Base-by-base conservation (phyloP, 2,113 vertebrate species). In the Ophiodon elongatus region DNA sequence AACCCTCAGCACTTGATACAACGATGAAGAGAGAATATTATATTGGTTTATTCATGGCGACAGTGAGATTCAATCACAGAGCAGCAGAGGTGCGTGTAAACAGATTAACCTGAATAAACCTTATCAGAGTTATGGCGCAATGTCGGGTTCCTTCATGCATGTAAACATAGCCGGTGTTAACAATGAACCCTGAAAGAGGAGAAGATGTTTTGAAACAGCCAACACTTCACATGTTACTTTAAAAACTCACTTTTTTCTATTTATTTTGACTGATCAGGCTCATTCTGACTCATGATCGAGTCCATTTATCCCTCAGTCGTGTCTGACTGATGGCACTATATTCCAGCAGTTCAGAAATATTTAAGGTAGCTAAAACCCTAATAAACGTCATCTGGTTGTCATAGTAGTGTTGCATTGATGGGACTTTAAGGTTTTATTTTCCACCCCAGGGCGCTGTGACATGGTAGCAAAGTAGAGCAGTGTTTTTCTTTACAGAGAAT, bases 201-300 rank as follows among this genome's bases (percentile, higher is more conserved):
- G 11, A 54, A 39, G 17, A 29, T 72, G 60, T 73, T 62, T 29
- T 13, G 29, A 83, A 65, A 67, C 2, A 76, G 57, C 47, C 52
- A 37, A 27, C 54, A 54, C 47, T 86, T 41, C 52, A 77, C 66
- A 75, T 68, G 54, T 52, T 59, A 64, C 74, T 82, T 29, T 43
- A 45, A 57, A 41, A 4, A 59, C 69, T 79, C 45, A 13, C 39
- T 66, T 76, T 76, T 73, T 85, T 78, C 35, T 50, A 2, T 60
- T 78, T 60, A 41, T 64, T 71, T 52, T 87, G 85, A 89, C 79
- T 77, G 82, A 87, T 87, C 80, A 91, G 63, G 69, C 71, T 88
- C 84, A 70, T 74, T 86, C 29, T 25, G 45, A 64, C 73, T 88
- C 72, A 45, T 63, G 82, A 91, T 72, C 57, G 56, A 65, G 45